Conservation (phyloP, 2,113 vertebrate genomes). For the Toxotes jaculatrix region DNA sequence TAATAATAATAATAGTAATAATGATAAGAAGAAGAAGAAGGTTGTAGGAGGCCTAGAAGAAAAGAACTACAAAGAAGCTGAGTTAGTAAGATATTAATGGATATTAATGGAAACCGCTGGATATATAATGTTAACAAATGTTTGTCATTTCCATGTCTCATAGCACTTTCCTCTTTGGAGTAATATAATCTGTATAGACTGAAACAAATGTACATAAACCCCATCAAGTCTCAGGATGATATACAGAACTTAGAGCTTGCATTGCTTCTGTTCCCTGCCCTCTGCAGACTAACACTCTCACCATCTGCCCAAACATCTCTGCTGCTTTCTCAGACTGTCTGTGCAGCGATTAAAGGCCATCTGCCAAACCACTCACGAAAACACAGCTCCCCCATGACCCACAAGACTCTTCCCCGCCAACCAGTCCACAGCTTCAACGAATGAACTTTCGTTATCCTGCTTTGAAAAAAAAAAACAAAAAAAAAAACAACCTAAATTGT, state of each 20-base stretch:
- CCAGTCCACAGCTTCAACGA: constrained; percentile 37
- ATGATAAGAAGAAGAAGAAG: no score
- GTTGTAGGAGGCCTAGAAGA: no score
- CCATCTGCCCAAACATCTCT: constrained; percentile 39
- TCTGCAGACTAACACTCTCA: constrained; percentile 28
- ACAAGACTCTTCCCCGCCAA: constrained; percentile 26
- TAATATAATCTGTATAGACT: background rate
- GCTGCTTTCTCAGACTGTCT: constrained; percentile 26
- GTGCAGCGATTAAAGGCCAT: constrained; percentile 58
- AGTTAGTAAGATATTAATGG: no score
- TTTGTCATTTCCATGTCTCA: no score
- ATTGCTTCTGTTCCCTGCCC: background rate
- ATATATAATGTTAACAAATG: no score
- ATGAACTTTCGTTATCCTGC: constrained; percentile 51
- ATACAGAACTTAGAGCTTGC: background rate
- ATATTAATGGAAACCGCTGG: no score
- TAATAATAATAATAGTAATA: no score
- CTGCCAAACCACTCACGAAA: constrained; percentile 61
- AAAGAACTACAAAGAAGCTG: no score
- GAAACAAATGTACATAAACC: background rate
- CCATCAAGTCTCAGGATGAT: background rate
- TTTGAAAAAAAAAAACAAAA: constrained; percentile 12
- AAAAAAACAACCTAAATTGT: background rate
- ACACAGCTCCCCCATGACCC: constrained; percentile 35
- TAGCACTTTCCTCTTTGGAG: no score